Base-by-base conservation (phyloP, 2,797 vertebrate species). In the Bufotes viridis region DNA sequence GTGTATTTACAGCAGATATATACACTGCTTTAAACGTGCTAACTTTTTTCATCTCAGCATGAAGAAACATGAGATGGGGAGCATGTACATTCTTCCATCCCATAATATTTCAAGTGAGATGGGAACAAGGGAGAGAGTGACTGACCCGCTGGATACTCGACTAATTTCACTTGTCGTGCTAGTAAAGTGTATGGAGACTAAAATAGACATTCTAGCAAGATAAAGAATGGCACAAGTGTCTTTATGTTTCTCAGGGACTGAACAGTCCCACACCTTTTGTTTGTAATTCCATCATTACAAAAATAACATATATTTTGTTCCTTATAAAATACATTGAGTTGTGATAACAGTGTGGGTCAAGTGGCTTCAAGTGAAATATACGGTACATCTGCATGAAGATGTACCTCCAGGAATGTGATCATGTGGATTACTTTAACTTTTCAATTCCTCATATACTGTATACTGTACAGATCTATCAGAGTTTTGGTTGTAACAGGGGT, bases 91-190 rank as follows among this genome's bases (percentile, higher is more conserved):
- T 24, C 14, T 78, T 55, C 76, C 76, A 58, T 79, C 55, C 55
- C 22, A 58, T 15, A 15, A 17, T 29, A 57, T 29, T 58, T 24
- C 15, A 57, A 58, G 26, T 13, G 24, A 61, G 58, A 58, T 63
- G 18, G 78, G 29, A 81, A 81, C 29, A 63, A 81, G 29, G 18
- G 8, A 69, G 1, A 58, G 58, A 67, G 63, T 81, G 26, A 81
- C 29, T 81, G 78, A 81, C 78, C 78, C 5, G 20, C 9, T 61
- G 58, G 78, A 81, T 61, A 42, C 67, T 69, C 29, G 67, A 11
- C 61, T 22, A 22, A 69, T 24, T 69, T 69, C 26, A 69, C 67
- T 26, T 69, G 67, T 6, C 24, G 26, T 69, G 4, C 24, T 69
- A 29, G 13, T 69, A 29, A 69, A 13, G 2, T 69, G 67, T 69